Base-by-base conservation (phyloP, 2,797 vertebrate genomes). In the Poeciliopsis gracilis region DNA sequence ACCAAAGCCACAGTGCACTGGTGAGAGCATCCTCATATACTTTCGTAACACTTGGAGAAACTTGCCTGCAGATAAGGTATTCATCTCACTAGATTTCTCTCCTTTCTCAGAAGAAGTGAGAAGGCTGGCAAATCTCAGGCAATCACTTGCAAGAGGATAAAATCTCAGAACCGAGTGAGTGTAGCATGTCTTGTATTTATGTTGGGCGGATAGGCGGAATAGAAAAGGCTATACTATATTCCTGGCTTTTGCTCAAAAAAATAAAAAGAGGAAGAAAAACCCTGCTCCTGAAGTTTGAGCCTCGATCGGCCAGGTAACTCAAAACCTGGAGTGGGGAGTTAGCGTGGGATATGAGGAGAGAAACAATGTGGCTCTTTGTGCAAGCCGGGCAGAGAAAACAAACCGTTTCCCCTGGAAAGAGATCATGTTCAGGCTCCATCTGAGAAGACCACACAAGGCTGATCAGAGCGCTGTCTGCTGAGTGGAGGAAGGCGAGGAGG, bases 321-420 rank as follows among this genome's bases (percentile, higher is more conserved):
- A 91, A 95, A 92, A 93, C 94, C 93, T 93, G 89, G 87, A 93
- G 91, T 89, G 90, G 92, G 91, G 94, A 93, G 92, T 93, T 91
- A 86, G 93, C 87, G 92, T 94, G 93, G 94, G 93, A 94, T 93
- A 93, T 89, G 88, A 86, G 89, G 88, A 88, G 91, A 91, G 88
- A 93, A 95, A 95, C 94, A 95, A 95, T 94, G 92, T 90, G 92
- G 90, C 90, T 94, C 94, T 95, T 94, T 95, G 94, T 95, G 93
- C 89, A 83, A 95, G 93, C 88, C 76, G 87, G 90, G 93, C 90
- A 92, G 89, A 85, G 93, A 94, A 95, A 95, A 95, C 92, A 94
- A 94, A 93, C 93, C 89, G 88, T 92, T 94, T 94, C 93, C 94
- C 94, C 93, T 92, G 90, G 94, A 95, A 95, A 95, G 94, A 94